Conservation (phyloP, 1,140 invertebrate species). For the Eumaeus atala region DNA sequence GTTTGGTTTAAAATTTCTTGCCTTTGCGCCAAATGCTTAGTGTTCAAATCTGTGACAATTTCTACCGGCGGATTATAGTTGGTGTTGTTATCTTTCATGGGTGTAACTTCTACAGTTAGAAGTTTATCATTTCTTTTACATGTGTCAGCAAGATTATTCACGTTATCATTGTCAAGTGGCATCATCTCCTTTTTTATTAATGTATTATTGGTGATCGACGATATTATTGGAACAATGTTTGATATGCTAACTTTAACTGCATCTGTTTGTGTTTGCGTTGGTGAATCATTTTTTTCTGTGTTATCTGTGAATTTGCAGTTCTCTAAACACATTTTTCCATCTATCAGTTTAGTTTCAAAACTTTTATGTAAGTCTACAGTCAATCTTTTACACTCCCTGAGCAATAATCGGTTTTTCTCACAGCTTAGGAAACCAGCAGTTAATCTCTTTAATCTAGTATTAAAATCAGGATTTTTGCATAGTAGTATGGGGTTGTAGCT, state of each 20-base stretch:
- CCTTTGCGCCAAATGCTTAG: too few species aligned
- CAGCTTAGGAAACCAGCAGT: constrained; percentile 45
- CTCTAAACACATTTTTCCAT: constrained; percentile 27
- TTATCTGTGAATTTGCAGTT: constrained; percentile 11
- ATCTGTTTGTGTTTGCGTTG: too few species aligned
- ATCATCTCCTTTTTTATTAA: background rate
- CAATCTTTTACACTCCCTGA: constrained; percentile 49
- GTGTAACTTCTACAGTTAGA: constrained; percentile 40
- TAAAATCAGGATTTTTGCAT: constrained; percentile 67
- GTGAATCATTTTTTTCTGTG: background rate
- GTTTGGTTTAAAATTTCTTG: background rate
- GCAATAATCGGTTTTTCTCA: constrained; percentile 38
- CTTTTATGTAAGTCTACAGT: constrained; percentile 55
- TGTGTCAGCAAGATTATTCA: constrained; percentile 42
- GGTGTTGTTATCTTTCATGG: constrained; percentile 20
- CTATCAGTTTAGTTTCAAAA: constrained; percentile 48
- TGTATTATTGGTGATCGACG: too few species aligned
- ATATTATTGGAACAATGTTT: too few species aligned
- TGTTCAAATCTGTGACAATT: too few species aligned
- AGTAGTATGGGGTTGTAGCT: constrained; percentile 52
- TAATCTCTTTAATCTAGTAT: constrained; percentile 53
- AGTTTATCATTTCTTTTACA: constrained; percentile 43
- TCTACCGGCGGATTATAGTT: too few species aligned
- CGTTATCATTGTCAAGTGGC: constrained; percentile 35
- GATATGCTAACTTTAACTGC: too few species aligned